Evolutionary conservation across 1,140 invertebrate genomes (phyloP).

Genomic region (Macrocentrus cingulum): DNA sequence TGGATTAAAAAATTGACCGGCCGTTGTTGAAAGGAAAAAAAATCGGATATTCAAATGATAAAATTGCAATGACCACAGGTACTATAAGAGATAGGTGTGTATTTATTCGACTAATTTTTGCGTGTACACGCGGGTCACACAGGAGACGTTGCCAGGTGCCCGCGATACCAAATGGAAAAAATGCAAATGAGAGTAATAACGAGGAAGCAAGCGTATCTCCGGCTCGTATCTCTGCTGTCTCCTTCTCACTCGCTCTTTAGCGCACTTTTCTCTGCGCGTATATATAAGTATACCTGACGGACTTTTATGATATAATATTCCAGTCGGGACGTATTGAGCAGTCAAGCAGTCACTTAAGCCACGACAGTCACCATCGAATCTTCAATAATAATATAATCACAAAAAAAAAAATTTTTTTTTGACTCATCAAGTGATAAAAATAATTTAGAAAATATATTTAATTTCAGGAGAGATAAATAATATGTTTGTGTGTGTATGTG

Average conservation of each 20-base stretch:
- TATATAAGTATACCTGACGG: neutral
- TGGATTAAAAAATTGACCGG: no score
- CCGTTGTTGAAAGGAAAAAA: conserved; percentile 7
- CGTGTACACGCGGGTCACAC: conserved; percentile 2
- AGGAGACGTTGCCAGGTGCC: conserved; percentile 19
- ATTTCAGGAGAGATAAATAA: no score
- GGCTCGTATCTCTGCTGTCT: conserved; percentile 27
- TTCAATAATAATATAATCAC: no score
- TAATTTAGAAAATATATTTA: no score
- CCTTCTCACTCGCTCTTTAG: conserved; percentile 6
- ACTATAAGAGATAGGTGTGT: conserved; percentile 17
- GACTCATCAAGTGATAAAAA: no score
- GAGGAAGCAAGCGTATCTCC: conserved; percentile 34
- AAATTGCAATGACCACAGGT: conserved; percentile 17
- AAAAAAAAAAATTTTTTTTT: no score
- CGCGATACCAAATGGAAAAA: conserved; percentile 30
- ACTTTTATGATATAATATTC: conserved; percentile 36
- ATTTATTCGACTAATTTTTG: conserved; percentile 20
- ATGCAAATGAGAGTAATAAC: conserved; percentile 36
- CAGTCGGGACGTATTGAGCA: conserved; percentile 30
- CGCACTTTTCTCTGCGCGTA: neutral
- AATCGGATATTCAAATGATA: neutral
- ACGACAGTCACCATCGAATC: no score
- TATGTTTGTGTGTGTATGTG: no score
- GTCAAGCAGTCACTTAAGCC: conserved; percentile 29